Evolutionary conservation across 2,888 invertebrate genomes (phyloP).

Genomic region (Cryptocephalus primarius): DNA sequence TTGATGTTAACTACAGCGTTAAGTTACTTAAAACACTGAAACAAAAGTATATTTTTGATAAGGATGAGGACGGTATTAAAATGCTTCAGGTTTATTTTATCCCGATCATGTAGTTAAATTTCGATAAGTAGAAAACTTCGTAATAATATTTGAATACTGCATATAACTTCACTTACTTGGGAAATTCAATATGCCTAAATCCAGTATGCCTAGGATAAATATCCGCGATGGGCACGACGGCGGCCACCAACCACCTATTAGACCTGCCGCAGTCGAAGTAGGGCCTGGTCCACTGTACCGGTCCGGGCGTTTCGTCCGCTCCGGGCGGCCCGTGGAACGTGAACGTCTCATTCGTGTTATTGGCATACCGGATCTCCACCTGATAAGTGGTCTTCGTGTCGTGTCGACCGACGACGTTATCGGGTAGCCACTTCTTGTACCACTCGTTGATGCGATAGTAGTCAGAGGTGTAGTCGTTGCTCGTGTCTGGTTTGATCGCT

Average conservation of each 20-base stretch:
- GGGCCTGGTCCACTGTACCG: constrained; percentile 87
- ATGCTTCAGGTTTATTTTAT: too few relatives aligned
- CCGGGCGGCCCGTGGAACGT: constrained; percentile 92
- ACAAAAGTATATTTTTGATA: too few relatives aligned
- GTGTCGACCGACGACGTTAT: constrained; percentile 65
- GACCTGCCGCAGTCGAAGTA: constrained; percentile 94
- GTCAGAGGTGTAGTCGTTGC: constrained; percentile 83
- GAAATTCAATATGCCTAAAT: constrained; percentile 87
- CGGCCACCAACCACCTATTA: constrained; percentile 92
- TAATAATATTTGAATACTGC: too few relatives aligned
- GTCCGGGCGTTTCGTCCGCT: constrained; percentile 83
- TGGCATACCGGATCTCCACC: constrained; percentile 77
- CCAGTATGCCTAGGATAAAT: constrained; percentile 89
- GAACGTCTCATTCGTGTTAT: constrained; percentile 91
- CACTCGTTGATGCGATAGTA: constrained; percentile 89
- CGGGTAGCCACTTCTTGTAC: constrained; percentile 88
- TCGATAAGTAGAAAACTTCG: too few relatives aligned
- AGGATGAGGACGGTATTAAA: too few relatives aligned
- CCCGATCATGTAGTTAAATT: too few relatives aligned
- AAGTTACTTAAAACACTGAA: too few relatives aligned
- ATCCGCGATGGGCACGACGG: constrained; percentile 90
- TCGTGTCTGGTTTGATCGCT: constrained; percentile 62
- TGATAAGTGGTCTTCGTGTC: constrained; percentile 89
- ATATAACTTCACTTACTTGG: constrained; percentile 54
- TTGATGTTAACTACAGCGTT: too few relatives aligned